phyloP scores from a whole-genome alignment of 2,113 vertebrate species.

The Salvator merianae region DNA sequence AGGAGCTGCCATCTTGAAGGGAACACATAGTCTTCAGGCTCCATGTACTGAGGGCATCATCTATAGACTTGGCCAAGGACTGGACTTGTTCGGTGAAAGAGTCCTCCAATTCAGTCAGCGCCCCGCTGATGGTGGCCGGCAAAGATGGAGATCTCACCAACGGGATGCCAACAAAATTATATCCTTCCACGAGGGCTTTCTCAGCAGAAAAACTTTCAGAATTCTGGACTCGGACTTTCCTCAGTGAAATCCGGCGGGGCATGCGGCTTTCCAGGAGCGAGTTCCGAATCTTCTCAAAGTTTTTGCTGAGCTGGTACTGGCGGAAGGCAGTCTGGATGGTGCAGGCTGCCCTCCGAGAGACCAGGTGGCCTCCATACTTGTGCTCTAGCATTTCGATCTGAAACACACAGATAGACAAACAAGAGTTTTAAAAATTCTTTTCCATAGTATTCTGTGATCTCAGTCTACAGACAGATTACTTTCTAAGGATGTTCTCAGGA shows the following conservation, averaged over 20 bases:
- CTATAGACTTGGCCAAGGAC: slow-evolving; percentile 95
- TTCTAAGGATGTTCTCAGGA: background rate
- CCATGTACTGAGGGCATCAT: slow-evolving; percentile 96
- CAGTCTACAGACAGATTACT: background rate
- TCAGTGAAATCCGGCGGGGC: slow-evolving; percentile 92
- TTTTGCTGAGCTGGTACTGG: slow-evolving; percentile 99
- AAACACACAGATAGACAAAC: slow-evolving; percentile 24
- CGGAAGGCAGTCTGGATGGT: slow-evolving; percentile 98
- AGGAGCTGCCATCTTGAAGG: slow-evolving; percentile 83
- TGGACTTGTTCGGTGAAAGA: slow-evolving; percentile 97
- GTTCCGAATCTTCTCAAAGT: slow-evolving; percentile 99
- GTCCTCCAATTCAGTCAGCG: slow-evolving; percentile 95
- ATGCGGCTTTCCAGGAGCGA: slow-evolving; percentile 94
- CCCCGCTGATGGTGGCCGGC: slow-evolving; percentile 83
- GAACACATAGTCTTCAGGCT: slow-evolving; percentile 95
- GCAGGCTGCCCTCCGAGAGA: slow-evolving; percentile 92
- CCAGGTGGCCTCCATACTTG: slow-evolving; percentile 95
- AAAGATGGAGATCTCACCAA: slow-evolving; percentile 89
- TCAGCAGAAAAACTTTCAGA: slow-evolving; percentile 89
- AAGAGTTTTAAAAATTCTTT: background rate
- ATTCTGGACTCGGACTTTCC: slow-evolving; percentile 88
- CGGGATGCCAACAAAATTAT: slow-evolving; percentile 87
- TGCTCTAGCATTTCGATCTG: slow-evolving; percentile 99
- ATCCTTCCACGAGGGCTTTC: slow-evolving; percentile 91
- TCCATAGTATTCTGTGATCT: background rate